These are phyloP conservation scores for Sander vitreus DNA, from an alignment of 2,113 vertebrate species.

Conservation along the genomic window DNA sequence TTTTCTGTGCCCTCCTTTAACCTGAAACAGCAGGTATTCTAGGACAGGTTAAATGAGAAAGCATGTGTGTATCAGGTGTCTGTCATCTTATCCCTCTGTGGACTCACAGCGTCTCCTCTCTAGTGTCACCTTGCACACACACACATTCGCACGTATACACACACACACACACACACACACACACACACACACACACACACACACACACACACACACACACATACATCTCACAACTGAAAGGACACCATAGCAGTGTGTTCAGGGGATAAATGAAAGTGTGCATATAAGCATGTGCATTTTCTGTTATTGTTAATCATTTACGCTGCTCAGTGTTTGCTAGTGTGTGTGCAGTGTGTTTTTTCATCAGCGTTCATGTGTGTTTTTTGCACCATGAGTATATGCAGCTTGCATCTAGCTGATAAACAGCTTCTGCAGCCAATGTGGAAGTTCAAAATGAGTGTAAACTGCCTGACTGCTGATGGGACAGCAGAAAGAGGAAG, in stretches of 20 bases:
- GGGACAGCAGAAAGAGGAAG: constrained; percentile 19
- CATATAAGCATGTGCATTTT: constrained; percentile 29
- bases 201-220: constrained; percentile 26
- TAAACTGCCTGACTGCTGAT: constrained; percentile 54
- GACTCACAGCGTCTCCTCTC: constrained; percentile 63
- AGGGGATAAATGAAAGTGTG: constrained; percentile 23
- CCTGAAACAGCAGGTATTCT: constrained; percentile 79
- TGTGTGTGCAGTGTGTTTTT: constrained; percentile 32
- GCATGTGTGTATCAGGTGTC: constrained; percentile 74
- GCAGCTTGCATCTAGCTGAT: constrained; percentile 54
- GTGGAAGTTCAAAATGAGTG: constrained; percentile 64
- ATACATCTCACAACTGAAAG: constrained; percentile 18
- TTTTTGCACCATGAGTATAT: constrained; percentile 33
- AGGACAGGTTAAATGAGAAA: constrained; percentile 79
- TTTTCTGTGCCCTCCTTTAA: constrained; percentile 64
- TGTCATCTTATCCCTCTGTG: constrained; percentile 71
- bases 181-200: constrained; percentile 29
- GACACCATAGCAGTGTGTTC: constrained; percentile 24
- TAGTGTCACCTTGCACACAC: constrained; percentile 51
- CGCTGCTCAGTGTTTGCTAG: constrained; percentile 42
- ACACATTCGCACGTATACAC: constrained; percentile 6
- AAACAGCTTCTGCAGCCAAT: constrained; percentile 53
- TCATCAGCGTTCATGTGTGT: constrained; percentile 22
- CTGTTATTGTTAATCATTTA: constrained; percentile 59
- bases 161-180: constrained; percentile 15